A percentile compares a stretch with the other conserved stretches of the same genome.
These are phyloP conservation scores for Maniola jurtina DNA, from an alignment of 1,140 invertebrate species.

Conservation along the genomic window DNA sequence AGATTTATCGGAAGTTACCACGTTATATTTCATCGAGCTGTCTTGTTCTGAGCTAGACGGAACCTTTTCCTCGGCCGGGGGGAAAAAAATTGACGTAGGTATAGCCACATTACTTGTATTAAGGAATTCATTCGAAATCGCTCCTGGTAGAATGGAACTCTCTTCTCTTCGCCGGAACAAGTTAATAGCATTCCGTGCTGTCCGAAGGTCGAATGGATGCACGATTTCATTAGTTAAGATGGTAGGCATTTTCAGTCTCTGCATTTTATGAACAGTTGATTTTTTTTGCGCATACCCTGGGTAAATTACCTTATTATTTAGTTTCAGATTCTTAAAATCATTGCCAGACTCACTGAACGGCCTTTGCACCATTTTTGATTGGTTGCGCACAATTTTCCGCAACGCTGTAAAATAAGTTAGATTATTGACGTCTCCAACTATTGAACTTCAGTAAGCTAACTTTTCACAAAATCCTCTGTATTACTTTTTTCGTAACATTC, in stretches of 20 bases:
- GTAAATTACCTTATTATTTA: slow-evolving; percentile 27
- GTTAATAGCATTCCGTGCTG: slow-evolving; percentile 44
- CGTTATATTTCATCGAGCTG: slow-evolving; percentile 30
- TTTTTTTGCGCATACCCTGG: slow-evolving; percentile 47
- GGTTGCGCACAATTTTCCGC: slow-evolving; percentile 63
- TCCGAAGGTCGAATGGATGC: slow-evolving; percentile 40
- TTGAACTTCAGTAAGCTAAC: background rate
- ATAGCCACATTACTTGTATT: slow-evolving; percentile 19
- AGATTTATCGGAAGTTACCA: slow-evolving; percentile 14
- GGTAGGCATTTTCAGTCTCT: slow-evolving; percentile 51
- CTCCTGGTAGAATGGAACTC: background rate
- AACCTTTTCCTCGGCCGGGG: slow-evolving; percentile 36
- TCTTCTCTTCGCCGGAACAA: slow-evolving; percentile 15
- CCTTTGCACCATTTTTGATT: slow-evolving; percentile 64
- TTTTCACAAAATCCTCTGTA: slow-evolving; percentile 5
- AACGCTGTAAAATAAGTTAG: slow-evolving; percentile 44
- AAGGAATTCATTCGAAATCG: background rate
- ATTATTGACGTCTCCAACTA: no score
- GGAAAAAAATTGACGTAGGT: slow-evolving; percentile 49
- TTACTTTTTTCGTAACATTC: slow-evolving; percentile 61
- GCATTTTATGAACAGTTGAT: slow-evolving; percentile 45
- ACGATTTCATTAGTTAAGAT: slow-evolving; percentile 43
- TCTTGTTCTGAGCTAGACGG: slow-evolving; percentile 31
- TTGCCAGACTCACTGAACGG: slow-evolving; percentile 47
- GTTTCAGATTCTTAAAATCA: slow-evolving; percentile 31